A percentile compares a stretch with the other conserved stretches of the same genome.
Conservation (phyloP, 1,140 invertebrate species). For the Pectinophora gossypiella region DNA sequence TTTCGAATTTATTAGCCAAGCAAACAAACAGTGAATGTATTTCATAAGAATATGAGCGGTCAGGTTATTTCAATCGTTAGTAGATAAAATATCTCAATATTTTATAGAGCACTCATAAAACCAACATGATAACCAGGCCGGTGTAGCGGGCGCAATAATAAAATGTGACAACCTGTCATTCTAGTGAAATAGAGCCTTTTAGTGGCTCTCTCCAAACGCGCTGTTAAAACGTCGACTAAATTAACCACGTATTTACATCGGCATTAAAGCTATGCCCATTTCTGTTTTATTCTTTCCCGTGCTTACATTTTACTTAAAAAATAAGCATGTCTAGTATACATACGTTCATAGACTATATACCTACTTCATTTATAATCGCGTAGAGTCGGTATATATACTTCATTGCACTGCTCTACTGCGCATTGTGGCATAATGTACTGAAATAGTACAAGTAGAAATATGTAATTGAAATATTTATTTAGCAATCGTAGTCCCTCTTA, state of each 20-base stretch:
- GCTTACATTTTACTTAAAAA: no score
- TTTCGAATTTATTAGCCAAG: constrained; percentile 36
- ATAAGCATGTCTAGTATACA: no score
- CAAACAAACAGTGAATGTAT: constrained; percentile 47
- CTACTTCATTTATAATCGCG: no score
- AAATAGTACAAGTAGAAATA: no score
- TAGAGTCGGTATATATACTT: no score
- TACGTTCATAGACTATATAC: no score
- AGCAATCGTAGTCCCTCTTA: no score
- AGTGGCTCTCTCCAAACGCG: neutral
- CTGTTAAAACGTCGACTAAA: neutral
- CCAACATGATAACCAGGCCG: constrained; percentile 24
- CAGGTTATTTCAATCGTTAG: constrained; percentile 53
- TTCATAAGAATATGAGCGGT: constrained; percentile 56
- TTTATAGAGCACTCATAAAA: constrained; percentile 66
- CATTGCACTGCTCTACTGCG: no score
- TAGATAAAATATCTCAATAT: constrained; percentile 57
- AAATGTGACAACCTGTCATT: constrained; percentile 63
- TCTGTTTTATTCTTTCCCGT: constrained; percentile 7
- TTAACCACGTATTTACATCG: neutral
- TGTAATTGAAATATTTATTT: no score
- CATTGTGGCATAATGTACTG: no score
- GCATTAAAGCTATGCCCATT: constrained; percentile 18
- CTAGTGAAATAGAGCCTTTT: constrained; percentile 37
- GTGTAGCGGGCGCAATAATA: constrained; percentile 48